Evolutionary conservation across 2,797 vertebrate genomes (phyloP), one percentile per base, ranked within the genome.

Genomic region (Clarias fuscus): DNA sequence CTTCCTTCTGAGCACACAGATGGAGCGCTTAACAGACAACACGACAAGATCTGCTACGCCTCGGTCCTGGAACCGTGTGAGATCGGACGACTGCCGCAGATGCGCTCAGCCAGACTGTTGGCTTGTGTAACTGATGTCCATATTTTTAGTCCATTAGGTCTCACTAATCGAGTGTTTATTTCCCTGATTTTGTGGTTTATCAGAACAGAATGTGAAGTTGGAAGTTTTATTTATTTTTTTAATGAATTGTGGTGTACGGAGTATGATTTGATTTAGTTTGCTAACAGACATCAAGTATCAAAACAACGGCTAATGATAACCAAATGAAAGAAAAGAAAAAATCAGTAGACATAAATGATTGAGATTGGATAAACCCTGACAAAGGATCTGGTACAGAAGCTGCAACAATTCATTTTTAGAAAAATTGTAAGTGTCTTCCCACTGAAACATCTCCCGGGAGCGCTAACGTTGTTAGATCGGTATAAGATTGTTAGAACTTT

Each of bases 1-100:
- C 86, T 86, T 85, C 30, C 43, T 33, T 79, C 62, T 80, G 27
- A 87, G 80, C 43, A 84, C 83, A 62, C n/a, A 89, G 62, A 79
- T 81, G 22, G 33, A 33, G 40, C 59, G 64, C 59, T 71, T 67
- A 27, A 61, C 82, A 85, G 33, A 43, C 65, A 84, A n/a, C 13
- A 24, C 37, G 53, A 33, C 27, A 30, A 22, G 75, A 82, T 88
- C 53, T 79, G 68, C 72, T 70, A 53, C 14, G 27, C 15, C 11
- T 76, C 82, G 56, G 43, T 48, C 4, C n/a, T 81, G 59, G 11
- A 72, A 83, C 17, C 33, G 40, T 56, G 27, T 53, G 84, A 77
- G 68, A 82, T 79, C 30, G 43, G 43, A 80, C n/a, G 85, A 48
- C 61, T 65, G 53, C 22, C 59, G 68, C 48, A 67, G 10, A 82